These are phyloP conservation scores for Thripadectes ignobilis DNA, from an alignment of 2,797 vertebrate genomes.

Conservation along the genomic window DNA sequence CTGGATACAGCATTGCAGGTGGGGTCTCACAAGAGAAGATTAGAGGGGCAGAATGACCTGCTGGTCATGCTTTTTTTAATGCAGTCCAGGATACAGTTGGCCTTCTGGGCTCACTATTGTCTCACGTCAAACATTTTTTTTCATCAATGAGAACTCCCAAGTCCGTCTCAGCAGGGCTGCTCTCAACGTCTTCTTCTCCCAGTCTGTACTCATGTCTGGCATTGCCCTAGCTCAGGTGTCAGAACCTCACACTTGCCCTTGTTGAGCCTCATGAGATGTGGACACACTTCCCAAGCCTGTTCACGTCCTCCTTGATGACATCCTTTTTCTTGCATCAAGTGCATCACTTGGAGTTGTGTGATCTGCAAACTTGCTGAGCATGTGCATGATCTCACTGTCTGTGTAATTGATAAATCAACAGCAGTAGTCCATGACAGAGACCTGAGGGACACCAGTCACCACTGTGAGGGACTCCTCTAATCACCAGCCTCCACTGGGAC, in stretches of 20 bases:
- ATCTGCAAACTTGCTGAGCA: not conserved
- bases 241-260: not conserved
- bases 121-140: not conserved
- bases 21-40: not conserved
- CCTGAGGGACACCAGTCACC: not conserved
- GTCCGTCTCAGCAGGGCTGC: not conserved
- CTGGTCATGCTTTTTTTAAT: no score
- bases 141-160: not conserved
- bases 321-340: not conserved
- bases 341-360: not conserved
- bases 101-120: not conserved
- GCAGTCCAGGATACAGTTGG: not conserved
- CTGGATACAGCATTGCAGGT: not conserved
- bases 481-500: not conserved
- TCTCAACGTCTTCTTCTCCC: not conserved
- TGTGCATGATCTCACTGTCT: not conserved
- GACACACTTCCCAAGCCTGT: not conserved
- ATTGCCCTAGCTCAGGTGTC: not conserved
- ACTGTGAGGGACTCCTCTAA: not conserved
- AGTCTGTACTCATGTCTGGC: not conserved
- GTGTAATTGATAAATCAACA: not conserved
- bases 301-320: not conserved
- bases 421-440: accelerated
- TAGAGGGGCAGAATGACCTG: not conserved
- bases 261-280: not conserved